Percentiles rank a stretch among this genome's conserved stretches.
Evolutionary conservation across 2,113 vertebrate species (phyloP).

Genomic region (Pseudopipra pipra): DNA sequence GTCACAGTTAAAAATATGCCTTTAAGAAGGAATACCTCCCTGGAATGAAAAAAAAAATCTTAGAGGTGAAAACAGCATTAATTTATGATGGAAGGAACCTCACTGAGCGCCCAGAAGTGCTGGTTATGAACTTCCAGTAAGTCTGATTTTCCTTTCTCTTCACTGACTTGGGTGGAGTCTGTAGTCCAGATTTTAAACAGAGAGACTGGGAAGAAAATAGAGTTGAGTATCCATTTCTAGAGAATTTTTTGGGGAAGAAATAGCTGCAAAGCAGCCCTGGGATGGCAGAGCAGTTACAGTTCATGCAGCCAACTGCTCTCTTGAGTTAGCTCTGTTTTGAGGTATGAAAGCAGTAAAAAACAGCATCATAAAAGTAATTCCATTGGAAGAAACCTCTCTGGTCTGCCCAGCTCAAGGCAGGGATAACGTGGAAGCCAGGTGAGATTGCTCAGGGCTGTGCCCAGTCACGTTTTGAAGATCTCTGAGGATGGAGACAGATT

Average conservation of each 20-base stretch:
- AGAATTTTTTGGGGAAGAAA: neutral
- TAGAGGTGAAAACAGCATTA: neutral
- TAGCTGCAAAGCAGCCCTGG: neutral
- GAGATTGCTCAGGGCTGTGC: neutral
- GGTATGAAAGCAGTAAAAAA: neutral
- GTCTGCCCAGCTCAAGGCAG: neutral
- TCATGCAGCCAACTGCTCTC: neutral
- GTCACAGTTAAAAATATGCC: neutral
- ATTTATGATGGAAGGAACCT: neutral
- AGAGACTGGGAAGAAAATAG: neutral
- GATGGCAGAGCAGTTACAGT: neutral
- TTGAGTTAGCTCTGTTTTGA: neutral
- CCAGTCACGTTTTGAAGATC: neutral
- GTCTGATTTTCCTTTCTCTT: neutral
- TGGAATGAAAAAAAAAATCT: neutral
- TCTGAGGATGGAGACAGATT: neutral
- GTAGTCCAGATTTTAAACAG: neutral
- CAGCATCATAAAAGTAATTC: neutral
- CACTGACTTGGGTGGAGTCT: neutral
- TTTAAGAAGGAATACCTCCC: neutral
- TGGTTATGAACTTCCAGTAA: neutral
- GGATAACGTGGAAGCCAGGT: neutral
- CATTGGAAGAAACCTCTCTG: neutral
- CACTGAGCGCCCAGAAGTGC: neutral
- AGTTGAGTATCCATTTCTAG: neutral